Conservation (phyloP, 1,140 invertebrate species). For the Brachionus koreanus region DNA sequence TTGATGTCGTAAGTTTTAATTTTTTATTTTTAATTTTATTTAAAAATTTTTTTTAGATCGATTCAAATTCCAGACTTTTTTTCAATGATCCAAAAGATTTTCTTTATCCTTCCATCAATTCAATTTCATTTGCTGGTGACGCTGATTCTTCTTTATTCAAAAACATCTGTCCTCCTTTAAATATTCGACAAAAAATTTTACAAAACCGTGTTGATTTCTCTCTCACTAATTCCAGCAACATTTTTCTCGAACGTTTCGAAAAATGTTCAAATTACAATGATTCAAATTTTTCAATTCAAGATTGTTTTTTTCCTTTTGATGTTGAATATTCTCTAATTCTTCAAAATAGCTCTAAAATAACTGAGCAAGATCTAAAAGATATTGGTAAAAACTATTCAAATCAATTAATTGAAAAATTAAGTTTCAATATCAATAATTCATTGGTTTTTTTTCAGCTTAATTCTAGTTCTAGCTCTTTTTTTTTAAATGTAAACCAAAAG, state of each 20-base stretch:
- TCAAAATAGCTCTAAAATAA: not conserved
- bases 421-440: not conserved
- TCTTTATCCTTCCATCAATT: not conserved
- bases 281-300: not conserved
- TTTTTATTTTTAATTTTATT: not conserved
- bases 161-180: not conserved
- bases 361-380: not conserved
- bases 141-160: not conserved
- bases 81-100: not conserved
- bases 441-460: not conserved
- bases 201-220: not conserved
- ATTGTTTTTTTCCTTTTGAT: not conserved
- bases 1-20: not conserved
- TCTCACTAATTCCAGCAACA: not conserved
- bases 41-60: not conserved
- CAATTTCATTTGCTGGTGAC: not conserved
- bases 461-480: not conserved
- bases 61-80: not conserved
- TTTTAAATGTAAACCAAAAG: not conserved
- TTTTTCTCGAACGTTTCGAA: not conserved
- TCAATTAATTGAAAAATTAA: not conserved
- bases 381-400: not conserved
- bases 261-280: not conserved
- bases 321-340: not conserved
- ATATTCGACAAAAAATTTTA: not conserved